Base-by-base conservation (phyloP, 2,888 invertebrate species). In the Lissocephala sabroskyi region DNA sequence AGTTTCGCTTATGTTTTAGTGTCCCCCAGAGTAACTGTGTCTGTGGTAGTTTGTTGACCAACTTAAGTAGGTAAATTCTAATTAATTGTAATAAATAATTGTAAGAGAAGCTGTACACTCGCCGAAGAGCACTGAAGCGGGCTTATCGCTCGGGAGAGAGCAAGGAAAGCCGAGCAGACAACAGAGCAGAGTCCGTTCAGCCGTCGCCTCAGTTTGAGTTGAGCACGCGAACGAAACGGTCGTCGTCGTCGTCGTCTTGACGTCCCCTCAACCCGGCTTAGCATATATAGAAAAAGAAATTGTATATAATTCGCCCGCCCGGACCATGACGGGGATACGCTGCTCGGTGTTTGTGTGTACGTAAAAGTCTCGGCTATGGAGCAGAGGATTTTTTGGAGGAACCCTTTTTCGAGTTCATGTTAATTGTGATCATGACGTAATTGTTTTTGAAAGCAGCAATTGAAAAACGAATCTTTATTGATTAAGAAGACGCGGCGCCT, bases 331-430 rank as follows among this genome's bases (percentile, higher is more conserved):
- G 62, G 76, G 74, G 54, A 63, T 79, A 40, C 81, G 79, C 75
- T 80, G 81, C 64, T 79, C 81, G 64, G 80, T 82, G 71, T 76
- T 83, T 74, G 71, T 82, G 70, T 82, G 82, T 83, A 82, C 59
- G 82, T 82, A 63, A 52, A 64, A n/a, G n/a, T n/a, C n/a, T n/a
- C n/a, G n/a, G n/a, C 7, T 23, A 23, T 7, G 23, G 51, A 57
- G 59, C 53, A 45, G 55, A 42, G 49, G 63, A 63, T 50, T 61
- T 53, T 59, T 55, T 57, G 46, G 39, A 19, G 36, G 7, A 35
- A 35, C 52, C 55, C 64, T 73, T 62, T 10, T 40, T 2, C 2
- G 7, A 11, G 14, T 26, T 13, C n/a, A 37, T 37, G 19, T 18
- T 19, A 19, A n/a, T n/a, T n/a, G n/a, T n/a, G 56, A 65, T 52